Conservation (phyloP, 2,113 vertebrate genomes). For the Eidolon helvum region DNA sequence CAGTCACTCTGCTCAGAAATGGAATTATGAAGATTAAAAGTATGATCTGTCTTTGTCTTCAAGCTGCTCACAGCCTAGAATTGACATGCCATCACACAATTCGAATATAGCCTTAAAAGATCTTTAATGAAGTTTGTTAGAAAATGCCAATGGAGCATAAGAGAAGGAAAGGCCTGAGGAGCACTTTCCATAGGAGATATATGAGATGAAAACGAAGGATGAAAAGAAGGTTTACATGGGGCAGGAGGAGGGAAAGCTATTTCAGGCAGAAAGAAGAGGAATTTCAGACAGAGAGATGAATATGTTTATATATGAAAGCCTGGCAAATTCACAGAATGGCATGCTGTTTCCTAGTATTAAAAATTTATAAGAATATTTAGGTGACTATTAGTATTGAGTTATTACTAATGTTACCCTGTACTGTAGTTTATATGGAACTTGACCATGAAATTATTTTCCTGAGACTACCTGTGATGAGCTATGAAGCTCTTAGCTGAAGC, state of each 20-base stretch:
- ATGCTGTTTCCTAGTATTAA: neutral
- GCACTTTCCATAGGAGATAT: neutral
- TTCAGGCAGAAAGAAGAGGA: neutral
- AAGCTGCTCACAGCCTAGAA: neutral
- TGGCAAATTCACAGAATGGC: neutral
- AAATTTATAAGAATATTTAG: neutral
- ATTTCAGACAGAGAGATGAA: neutral
- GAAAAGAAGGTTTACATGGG: neutral
- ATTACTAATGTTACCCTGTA: neutral
- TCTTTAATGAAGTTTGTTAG: neutral
- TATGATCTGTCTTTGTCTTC: neutral
- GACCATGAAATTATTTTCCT: neutral
- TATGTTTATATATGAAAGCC: neutral
- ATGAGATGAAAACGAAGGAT: neutral
- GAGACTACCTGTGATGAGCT: neutral
- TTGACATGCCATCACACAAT: neutral
- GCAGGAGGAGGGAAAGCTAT: neutral
- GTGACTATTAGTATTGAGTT: neutral
- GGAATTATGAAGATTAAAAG: neutral
- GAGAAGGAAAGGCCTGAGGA: neutral
- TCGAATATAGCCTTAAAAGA: neutral
- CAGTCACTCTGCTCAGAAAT: neutral
- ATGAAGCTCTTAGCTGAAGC: neutral
- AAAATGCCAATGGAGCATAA: neutral
- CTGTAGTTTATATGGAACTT: neutral